Evolutionary conservation across 2,797 vertebrate species (phyloP), one percentile per base, ranked within the genome.

Genomic region (Urophycis tenuis): DNA sequence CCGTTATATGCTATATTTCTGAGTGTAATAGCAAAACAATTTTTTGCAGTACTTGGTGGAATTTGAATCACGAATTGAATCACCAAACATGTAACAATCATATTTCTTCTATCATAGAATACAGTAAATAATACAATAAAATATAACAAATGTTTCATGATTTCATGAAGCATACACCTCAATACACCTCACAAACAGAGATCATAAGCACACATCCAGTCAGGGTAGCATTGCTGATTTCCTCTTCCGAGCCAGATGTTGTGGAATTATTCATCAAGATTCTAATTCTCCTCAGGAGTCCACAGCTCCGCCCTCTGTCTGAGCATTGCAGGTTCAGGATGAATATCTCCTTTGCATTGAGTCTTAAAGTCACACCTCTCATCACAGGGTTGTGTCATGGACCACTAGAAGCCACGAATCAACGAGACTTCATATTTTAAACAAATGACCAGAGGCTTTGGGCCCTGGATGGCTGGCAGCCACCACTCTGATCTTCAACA

Each of bases 181-280:
- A 45, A 22, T 53, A 67, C n/a, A 67, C 10, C 25, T 67, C 60
- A 29, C 60, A 12, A 12, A 67, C n/a, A 0, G 60, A 30, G 60
- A 67, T 29, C 60, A 67, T 67, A 67, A 67, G 29, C 12, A 67
- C n/a, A 67, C 10, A 67, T 8, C n/a, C 25, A 29, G 60, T 67
- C 60, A 67, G 60, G 3, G 60, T 94, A 93, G 90, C 86, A 74
- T 80, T 87, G 90, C 93, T 95, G 93, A 93, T 95, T 95, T 93
- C 92, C 92, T 95, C 93, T 93, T 93, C 93, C 92, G 93, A 93
- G 92, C 92, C 92, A 92, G 90, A 90, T 93, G 92, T 92, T 92
- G 90, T 87, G 84, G 89, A 91, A 87, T 85, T 86, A 91, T 91
- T 81, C 88, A 93, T 92, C 94, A 95, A 91, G 90, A 92, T 91